A percentile compares a stretch with the other conserved stretches of the same genome.
phyloP scores from a whole-genome alignment of 2,113 vertebrate species.

The Paramormyrops kingsleyae region DNA sequence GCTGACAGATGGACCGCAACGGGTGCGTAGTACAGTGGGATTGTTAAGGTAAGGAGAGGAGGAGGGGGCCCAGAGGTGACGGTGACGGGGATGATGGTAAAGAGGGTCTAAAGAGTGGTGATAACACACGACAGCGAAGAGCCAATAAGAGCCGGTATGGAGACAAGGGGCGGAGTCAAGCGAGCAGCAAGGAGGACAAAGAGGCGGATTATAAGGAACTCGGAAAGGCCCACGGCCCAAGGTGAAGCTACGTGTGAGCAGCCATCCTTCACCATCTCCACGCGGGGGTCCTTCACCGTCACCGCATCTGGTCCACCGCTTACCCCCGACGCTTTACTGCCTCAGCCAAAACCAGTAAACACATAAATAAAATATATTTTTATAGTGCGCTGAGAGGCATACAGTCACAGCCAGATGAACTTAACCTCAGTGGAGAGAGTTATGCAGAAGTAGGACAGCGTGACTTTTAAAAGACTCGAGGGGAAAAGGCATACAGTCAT shows the following conservation, averaged over 20 bases:
- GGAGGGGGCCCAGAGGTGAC: neutral
- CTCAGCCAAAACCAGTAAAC: neutral
- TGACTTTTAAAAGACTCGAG: neutral
- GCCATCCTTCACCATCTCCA: neutral
- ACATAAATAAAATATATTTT: constrained; percentile 3
- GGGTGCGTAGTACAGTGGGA: neutral
- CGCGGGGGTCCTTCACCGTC: neutral
- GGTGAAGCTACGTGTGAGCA: neutral
- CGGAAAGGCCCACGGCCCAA: too few relatives aligned
- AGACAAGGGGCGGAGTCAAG: neutral
- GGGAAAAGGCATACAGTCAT: neutral
- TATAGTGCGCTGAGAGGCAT: neutral
- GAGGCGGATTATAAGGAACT: neutral
- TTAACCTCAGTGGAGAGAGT: neutral
- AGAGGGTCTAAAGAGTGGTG: neutral
- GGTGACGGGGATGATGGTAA: neutral
- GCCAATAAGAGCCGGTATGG: neutral
- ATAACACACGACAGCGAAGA: neutral
- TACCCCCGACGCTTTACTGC: neutral
- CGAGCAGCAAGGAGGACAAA: neutral
- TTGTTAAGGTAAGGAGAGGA: neutral
- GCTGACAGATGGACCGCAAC: neutral
- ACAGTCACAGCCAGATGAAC: constrained; percentile 1
- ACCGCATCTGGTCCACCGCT: neutral
- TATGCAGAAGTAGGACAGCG: neutral